phyloP scores from a whole-genome alignment of 2,113 vertebrate species.

The Pterophyllum scalare region DNA sequence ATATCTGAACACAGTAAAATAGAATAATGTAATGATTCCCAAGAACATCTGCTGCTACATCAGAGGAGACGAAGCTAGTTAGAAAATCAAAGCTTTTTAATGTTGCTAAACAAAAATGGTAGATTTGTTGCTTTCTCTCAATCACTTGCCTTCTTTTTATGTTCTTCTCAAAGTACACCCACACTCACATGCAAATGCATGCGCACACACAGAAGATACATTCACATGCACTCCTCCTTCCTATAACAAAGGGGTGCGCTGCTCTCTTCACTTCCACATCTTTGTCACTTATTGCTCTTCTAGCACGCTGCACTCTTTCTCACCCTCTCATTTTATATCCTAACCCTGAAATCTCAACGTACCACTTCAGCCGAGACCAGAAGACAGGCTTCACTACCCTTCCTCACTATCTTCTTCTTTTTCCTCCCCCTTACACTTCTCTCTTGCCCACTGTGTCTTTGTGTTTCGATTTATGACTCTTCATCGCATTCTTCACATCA shows the following conservation, averaged over 20 bases:
- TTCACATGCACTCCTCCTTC: neutral
- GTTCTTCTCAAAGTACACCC: neutral
- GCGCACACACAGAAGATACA: neutral
- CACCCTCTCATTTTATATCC: constrained; percentile 21
- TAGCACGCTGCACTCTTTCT: constrained; percentile 18
- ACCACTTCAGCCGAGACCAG: constrained; percentile 17
- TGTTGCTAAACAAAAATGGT: neutral
- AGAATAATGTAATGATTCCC: constrained; percentile 3
- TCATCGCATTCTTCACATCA: neutral
- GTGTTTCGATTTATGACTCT: constrained; percentile 16
- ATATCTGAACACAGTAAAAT: neutral
- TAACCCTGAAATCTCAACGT: constrained; percentile 51
- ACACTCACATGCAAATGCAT: neutral
- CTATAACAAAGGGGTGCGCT: constrained; percentile 13
- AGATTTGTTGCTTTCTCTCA: neutral
- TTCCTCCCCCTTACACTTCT: neutral
- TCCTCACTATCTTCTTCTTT: neutral
- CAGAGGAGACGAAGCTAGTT: neutral
- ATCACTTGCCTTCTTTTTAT: neutral
- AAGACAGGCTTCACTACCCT: neutral
- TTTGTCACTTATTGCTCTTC: constrained; percentile 54
- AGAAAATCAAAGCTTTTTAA: constrained; percentile 1
- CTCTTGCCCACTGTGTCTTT: neutral
- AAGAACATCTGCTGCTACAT: constrained; percentile 3
- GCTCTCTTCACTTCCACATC: constrained; percentile 32